Evolutionary conservation across 2,797 vertebrate species (phyloP).

Genomic region (Cirrhinus molitorella): DNA sequence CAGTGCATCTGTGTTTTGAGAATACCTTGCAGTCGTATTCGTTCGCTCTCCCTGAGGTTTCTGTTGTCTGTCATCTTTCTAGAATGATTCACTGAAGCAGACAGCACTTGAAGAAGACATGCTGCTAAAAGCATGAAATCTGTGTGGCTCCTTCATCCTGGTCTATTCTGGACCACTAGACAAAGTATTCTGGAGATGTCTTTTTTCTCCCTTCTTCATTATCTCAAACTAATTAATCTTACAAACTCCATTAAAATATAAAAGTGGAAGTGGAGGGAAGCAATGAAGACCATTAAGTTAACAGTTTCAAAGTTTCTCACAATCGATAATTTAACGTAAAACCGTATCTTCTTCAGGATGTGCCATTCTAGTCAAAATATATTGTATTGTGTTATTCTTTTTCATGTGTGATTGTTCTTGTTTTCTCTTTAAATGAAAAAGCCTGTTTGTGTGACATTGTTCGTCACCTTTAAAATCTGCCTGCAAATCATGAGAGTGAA

Average conservation of each 20-base stretch:
- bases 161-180: slow-evolving; percentile 10
- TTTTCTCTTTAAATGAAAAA: neutral
- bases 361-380: neutral
- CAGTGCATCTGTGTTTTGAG: neutral
- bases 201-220: neutral
- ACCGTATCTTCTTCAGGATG: neutral
- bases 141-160: neutral
- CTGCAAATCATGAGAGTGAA: neutral
- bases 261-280: neutral
- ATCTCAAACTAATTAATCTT: neutral
- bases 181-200: neutral
- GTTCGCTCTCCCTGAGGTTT: slow-evolving; percentile 18
- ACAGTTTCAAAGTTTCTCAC: neutral
- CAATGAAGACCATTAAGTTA: neutral
- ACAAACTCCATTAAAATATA: neutral
- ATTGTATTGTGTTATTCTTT: neutral
- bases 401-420: neutral
- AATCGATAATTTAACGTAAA: neutral
- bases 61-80: slow-evolving; percentile 25
- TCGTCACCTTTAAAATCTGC: neutral
- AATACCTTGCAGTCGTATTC: slow-evolving; percentile 8
- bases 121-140: slow-evolving; percentile 12
- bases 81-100: slow-evolving; percentile 36
- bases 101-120: neutral
- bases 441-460: neutral